Base-by-base conservation (phyloP, 2,888 invertebrate genomes). In the Pseudanteris insignis region DNA sequence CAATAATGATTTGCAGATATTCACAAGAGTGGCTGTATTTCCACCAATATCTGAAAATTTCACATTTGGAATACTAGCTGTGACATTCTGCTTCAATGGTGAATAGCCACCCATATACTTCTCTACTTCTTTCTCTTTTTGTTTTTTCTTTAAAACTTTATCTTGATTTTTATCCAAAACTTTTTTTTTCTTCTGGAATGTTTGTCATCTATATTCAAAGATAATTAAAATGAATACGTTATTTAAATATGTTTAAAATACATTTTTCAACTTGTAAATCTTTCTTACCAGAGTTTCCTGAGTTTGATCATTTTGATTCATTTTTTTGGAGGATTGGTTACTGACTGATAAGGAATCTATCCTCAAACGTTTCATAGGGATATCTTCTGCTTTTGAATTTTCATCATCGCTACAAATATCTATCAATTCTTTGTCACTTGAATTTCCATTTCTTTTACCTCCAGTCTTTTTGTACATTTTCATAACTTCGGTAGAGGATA, bases 21-120 rank as follows among this genome's bases (percentile, higher is more conserved):
- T 85, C 79, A 85, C 84, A 10, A 92, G 82, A 10, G 89, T 86
- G 68, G 86, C 86, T 26, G 89, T 88, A 81, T 90, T 88, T 6
- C 95, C 95, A 30, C 93, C 94, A 70, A 95, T 83, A 77, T 93
- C 89, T 37, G 86, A 84, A 75, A 92, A 91, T 67, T 84, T 87
- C 33, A 85, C 81, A 70, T 81, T 83, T 9, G 77, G 68, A 38
- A 81, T 75, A 1, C 78, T 77, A 61, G 82, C 69, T 34, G 81
- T 81, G 6, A 65, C n/a, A 5, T 70, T 69, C 48, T 66, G 67
- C 26, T 68, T 73, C 67, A 70, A 80, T 71, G 67, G 72, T 4
- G 37, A 28, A 69, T 72, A 79, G 76, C 34, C n/a, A 7, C 10
- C 4, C 71, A 69, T 37, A 81, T 81, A 30, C 65, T 72, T 83